Evolutionary conservation across 23 tunicate species (phyloP).

Genomic region (Styela clava): DNA sequence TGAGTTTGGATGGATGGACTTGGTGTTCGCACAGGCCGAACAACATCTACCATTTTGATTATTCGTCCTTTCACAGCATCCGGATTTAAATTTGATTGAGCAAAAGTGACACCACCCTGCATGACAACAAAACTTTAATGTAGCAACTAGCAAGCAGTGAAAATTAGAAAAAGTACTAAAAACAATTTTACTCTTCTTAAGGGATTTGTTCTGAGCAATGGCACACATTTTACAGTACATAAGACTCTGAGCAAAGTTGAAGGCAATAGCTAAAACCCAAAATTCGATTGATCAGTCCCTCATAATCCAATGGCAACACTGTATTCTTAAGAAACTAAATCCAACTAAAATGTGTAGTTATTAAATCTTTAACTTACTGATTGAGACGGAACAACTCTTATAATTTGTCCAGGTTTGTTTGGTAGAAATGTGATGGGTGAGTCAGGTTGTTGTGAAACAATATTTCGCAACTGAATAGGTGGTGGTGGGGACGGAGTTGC

Average conservation of each 20-base stretch:
- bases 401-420: constrained; percentile 80
- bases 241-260: too few relatives aligned
- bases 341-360: too few relatives aligned
- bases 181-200: too few relatives aligned
- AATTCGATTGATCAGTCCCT: too few relatives aligned
- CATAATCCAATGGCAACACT: too few relatives aligned
- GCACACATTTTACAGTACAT: too few relatives aligned
- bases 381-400: constrained; percentile 63
- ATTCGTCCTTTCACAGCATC: constrained; percentile 40
- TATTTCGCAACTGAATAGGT: constrained; percentile 71
- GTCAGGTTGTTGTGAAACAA: constrained; percentile 61
- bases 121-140: not conserved
- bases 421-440: constrained; percentile 62
- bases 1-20: not conserved
- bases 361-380: constrained; percentile 35
- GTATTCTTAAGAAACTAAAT: too few relatives aligned
- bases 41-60: constrained; percentile 63
- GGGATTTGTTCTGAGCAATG: too few relatives aligned
- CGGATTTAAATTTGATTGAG: not conserved
- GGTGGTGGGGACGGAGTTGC: constrained; percentile 43
- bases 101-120: constrained; percentile 28
- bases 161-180: too few relatives aligned
- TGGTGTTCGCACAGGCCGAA: constrained; percentile 29
- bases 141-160: too few relatives aligned
- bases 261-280: too few relatives aligned